A percentile compares a stretch with the other conserved stretches of the same genome.
Evolutionary conservation across 2,113 vertebrate genomes (phyloP).

Genomic region (Erythrocercus mccallii): DNA sequence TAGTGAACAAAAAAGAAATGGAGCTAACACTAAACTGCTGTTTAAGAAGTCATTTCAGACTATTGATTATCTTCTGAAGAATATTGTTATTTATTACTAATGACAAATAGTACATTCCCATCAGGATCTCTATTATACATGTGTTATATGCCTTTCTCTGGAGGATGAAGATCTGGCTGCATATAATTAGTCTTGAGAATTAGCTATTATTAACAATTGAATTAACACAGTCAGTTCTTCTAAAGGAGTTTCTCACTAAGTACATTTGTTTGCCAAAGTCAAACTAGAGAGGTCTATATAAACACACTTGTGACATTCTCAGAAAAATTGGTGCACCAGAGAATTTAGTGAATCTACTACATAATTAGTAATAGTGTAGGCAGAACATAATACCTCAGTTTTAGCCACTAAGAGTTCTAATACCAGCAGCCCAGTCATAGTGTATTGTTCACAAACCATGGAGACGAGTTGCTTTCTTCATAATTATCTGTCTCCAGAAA

Average conservation of each 20-base stretch:
- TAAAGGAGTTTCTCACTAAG: background rate
- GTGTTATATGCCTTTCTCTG: background rate
- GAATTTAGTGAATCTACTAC: background rate
- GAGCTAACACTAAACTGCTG: background rate
- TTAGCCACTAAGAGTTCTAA: background rate
- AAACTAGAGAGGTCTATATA: background rate
- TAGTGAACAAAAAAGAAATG: background rate
- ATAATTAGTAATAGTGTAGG: background rate
- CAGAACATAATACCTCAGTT: background rate
- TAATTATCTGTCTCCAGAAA: background rate
- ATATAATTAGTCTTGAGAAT: background rate
- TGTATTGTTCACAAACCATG: background rate
- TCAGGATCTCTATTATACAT: background rate
- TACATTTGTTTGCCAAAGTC: background rate
- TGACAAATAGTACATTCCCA: background rate
- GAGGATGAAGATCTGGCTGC: background rate
- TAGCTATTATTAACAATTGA: background rate
- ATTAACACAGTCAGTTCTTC: background rate
- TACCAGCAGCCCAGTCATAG: background rate
- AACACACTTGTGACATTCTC: background rate
- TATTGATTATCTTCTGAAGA: background rate
- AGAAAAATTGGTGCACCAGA: background rate
- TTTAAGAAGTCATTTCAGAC: background rate
- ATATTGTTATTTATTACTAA: conserved; percentile 1
- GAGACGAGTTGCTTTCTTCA: background rate